Evolutionary conservation across 1,140 invertebrate genomes (phyloP), one percentile per base, ranked within the genome.

Genomic region (Leptopilina clavipes): DNA sequence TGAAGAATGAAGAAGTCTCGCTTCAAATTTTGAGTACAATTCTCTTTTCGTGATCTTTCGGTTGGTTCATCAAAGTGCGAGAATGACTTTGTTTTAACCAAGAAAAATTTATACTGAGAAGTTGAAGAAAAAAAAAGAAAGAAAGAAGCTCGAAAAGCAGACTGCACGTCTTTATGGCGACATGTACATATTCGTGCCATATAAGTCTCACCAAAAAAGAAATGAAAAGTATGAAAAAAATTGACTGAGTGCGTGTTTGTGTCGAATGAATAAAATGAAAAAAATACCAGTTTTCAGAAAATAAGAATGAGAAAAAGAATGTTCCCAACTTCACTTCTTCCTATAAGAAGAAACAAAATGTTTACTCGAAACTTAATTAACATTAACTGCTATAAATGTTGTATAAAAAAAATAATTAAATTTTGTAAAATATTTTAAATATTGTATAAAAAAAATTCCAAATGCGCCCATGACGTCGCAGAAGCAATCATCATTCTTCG

Each of bases 181-280:
- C 12, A 22, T 75, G 31, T 70, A n/a, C 59, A 56, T 43, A 75
- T 75, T 75, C 70, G 43, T 54, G 56, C 43, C 74, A 65, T 65
- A 52, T 65, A 52, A 76, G 71, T 76, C 56, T 76, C 71, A 70
- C 71, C 70, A 71, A 76, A 71, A 40, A 54, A 54, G 18, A 74
- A 11, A 31, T 25, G 3, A 31, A 43, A 48, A 31, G 59, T 44
- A 52, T 31, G 59, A 45, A 70, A 74, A n/a, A 70, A 52, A 70
- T 25, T 19, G 44, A 44, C 25, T 74, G 70, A 9, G 45, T 75
- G 48, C 37, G 56, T 48, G 59, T 75, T 48, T 14, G 73, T 75
- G 73, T 54, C 44, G 37, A 48, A 45, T 18, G 59, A 65, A 18
- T 72, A 19, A n/a, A 31, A 54, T 37, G 14, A 74, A 74, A 48